Conservation (phyloP, 2,888 invertebrate genomes). For the Spialia ferax region DNA sequence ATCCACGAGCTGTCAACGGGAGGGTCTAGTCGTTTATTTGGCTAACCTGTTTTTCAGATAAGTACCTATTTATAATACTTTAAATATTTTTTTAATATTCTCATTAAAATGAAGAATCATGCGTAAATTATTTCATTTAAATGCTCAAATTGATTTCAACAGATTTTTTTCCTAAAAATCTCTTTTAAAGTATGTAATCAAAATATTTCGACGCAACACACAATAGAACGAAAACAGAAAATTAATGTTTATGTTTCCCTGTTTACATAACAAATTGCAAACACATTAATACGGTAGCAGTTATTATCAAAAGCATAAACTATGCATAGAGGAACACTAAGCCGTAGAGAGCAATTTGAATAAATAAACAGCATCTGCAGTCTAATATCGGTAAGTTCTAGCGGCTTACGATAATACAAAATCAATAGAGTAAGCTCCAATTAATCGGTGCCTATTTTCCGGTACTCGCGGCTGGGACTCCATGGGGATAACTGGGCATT, state of each 20-base stretch:
- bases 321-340: constrained; percentile 49
- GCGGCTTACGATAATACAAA: constrained; percentile 78
- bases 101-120: too few relatives aligned
- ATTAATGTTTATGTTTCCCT: neutral
- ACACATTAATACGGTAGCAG: neutral
- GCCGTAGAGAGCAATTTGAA: constrained; percentile 58
- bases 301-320: constrained; percentile 43
- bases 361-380: constrained; percentile 67
- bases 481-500: neutral
- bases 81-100: too few relatives aligned
- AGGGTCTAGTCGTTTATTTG: too few relatives aligned
- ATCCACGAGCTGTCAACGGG: too few relatives aligned
- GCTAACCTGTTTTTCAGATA: too few relatives aligned
- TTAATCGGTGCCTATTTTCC: constrained; percentile 65
- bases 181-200: too few relatives aligned
- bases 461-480: neutral
- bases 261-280: constrained; percentile 3
- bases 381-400: constrained; percentile 67
- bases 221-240: neutral
- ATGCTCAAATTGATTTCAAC: too few relatives aligned
- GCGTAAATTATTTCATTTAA: too few relatives aligned
- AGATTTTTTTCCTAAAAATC: too few relatives aligned
- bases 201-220: too few relatives aligned
- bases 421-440: constrained; percentile 78
- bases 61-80: too few relatives aligned